Evolutionary conservation across 2,113 vertebrate genomes (phyloP).

Genomic region (Scomber japonicus): DNA sequence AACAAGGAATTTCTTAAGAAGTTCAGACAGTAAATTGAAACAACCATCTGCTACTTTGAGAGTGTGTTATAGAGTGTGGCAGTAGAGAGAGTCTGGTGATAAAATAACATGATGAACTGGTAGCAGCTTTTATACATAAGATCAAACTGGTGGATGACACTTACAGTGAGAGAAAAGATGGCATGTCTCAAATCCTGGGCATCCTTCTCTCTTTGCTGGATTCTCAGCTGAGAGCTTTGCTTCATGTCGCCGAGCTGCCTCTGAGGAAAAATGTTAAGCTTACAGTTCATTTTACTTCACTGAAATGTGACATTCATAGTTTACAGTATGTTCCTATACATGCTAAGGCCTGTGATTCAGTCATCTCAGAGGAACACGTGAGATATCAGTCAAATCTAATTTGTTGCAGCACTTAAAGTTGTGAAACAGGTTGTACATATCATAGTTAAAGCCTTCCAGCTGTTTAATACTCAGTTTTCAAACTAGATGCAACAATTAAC

Average conservation of each 20-base stretch:
- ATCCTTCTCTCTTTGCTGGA: constrained; percentile 79
- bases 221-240: constrained; percentile 72
- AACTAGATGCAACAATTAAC: too few species aligned
- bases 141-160: neutral
- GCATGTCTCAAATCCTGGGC: constrained; percentile 80
- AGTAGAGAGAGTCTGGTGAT: neutral
- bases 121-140: neutral
- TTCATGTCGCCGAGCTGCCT: constrained; percentile 73
- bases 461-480: too few species aligned
- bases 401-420: too few species aligned
- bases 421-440: too few species aligned
- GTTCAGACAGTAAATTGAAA: too few species aligned
- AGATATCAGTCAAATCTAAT: too few species aligned
- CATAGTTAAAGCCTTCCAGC: too few species aligned
- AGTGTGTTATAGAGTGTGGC: neutral
- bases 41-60: neutral
- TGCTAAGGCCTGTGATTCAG: neutral
- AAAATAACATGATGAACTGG: neutral
- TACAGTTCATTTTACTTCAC: neutral
- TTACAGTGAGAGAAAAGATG: constrained; percentile 78
- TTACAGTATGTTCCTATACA: neutral
- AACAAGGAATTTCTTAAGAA: neutral
- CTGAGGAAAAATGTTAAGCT: constrained; percentile 49
- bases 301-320: neutral
- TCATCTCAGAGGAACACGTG: too few species aligned